These are phyloP conservation scores for Scytalopus superciliaris DNA, from an alignment of 2,113 vertebrate genomes.

Conservation along the genomic window DNA sequence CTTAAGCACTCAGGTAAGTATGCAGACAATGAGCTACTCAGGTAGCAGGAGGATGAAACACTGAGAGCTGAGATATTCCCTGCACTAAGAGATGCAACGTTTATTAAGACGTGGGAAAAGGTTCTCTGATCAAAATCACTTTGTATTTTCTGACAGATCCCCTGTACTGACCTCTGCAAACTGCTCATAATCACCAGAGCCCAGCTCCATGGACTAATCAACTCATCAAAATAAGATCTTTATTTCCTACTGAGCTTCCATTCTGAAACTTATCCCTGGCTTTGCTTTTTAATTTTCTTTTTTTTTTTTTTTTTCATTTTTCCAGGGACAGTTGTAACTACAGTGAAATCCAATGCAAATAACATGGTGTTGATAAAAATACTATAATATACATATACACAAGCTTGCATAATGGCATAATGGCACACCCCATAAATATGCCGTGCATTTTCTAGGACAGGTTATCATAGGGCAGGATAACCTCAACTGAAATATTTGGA, in stretches of 20 bases:
- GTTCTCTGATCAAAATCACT: slow-evolving; percentile 2
- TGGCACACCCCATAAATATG: background rate
- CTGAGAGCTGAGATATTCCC: background rate
- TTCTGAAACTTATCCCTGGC: background rate
- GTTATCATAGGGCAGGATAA: background rate
- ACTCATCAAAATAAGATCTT: background rate
- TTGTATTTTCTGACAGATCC: background rate
- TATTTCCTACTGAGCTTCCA: background rate
- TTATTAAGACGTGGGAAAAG: background rate
- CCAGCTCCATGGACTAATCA: background rate
- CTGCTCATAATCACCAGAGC: background rate
- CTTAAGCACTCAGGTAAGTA: background rate
- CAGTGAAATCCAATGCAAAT: background rate
- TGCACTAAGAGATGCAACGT: background rate
- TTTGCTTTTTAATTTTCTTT: background rate
- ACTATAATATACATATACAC: background rate
- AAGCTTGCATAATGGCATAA: background rate
- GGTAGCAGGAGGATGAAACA: background rate
- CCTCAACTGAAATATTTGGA: background rate
- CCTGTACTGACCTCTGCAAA: background rate
- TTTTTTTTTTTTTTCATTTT: background rate
- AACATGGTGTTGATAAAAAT: background rate
- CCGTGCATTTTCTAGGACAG: background rate
- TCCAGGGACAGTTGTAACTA: background rate
- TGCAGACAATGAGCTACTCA: background rate